These are phyloP conservation scores for Pristionchus maxplancki DNA, from an alignment of 2,888 invertebrate genomes.

Conservation along the genomic window DNA sequence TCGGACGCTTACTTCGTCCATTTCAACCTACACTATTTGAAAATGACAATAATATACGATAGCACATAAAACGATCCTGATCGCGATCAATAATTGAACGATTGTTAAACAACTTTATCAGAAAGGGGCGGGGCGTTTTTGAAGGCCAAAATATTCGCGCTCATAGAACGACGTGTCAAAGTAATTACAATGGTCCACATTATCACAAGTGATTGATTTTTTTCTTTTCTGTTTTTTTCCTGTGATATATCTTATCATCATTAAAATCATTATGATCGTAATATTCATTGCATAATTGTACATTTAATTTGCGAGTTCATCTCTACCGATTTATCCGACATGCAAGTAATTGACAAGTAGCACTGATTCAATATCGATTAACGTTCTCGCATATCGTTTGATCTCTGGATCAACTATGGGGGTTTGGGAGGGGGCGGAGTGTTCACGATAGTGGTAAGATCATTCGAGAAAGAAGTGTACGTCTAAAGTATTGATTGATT, in stretches of 20 bases:
- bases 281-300: too few species aligned
- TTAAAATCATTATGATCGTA: too few species aligned
- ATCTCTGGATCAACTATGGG: background rate
- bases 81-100: background rate
- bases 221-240: too few species aligned
- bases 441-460: background rate
- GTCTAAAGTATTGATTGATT: background rate
- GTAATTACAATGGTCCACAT: too few species aligned
- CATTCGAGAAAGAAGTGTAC: background rate
- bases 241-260: too few species aligned
- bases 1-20: background rate
- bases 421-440: conserved; percentile 33
- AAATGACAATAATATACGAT: background rate
- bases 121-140: background rate
- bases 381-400: conserved; percentile 34
- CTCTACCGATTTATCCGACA: conserved; percentile 14
- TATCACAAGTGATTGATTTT: too few species aligned
- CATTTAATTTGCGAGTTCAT: background rate
- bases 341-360: conserved; percentile 45
- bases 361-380: conserved; percentile 46
- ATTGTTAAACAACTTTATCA: background rate
- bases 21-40: background rate
- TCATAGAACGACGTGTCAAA: too few species aligned
- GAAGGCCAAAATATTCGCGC: background rate
- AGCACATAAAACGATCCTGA: background rate